Conservation (phyloP, 2,888 invertebrate species). For the Diadegma fenestrale region DNA sequence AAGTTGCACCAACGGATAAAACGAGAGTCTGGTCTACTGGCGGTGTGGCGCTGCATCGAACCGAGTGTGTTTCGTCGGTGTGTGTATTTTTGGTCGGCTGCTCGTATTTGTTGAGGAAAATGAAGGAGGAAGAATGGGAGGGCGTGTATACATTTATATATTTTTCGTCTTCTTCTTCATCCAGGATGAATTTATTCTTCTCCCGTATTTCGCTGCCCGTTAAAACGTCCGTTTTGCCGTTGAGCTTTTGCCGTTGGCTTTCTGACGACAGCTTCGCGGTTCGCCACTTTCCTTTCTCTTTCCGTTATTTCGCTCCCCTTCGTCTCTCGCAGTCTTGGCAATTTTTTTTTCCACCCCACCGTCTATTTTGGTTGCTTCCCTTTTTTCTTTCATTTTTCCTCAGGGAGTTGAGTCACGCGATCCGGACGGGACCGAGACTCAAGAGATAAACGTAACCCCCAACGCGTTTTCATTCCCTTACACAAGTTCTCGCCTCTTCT, state of each 20-base stretch:
- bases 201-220: slow-evolving; percentile 59
- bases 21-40: slow-evolving; percentile 62
- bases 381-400: slow-evolving; percentile 51
- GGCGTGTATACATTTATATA: slow-evolving; percentile 65
- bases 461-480: not conserved
- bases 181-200: slow-evolving; percentile 71
- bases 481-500: slow-evolving; percentile 16
- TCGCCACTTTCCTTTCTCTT: slow-evolving; percentile 65
- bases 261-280: slow-evolving; percentile 67
- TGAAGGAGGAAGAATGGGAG: slow-evolving; percentile 26
- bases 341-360: slow-evolving; percentile 27
- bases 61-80: slow-evolving; percentile 15
- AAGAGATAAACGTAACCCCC: slow-evolving; percentile 46
- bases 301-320: slow-evolving; percentile 49
- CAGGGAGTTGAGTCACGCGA: slow-evolving; percentile 46
- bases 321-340: slow-evolving; percentile 32
- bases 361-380: slow-evolving; percentile 24
- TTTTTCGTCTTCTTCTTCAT: slow-evolving; percentile 55
- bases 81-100: slow-evolving; percentile 2
- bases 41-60: slow-evolving; percentile 9
- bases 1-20: slow-evolving; percentile 67
- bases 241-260: slow-evolving; percentile 51
- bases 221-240: slow-evolving; percentile 53
- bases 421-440: slow-evolving; percentile 14
- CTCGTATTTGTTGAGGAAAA: slow-evolving; percentile 9